Evolutionary conservation across 2,888 invertebrate genomes (phyloP), one percentile per base, ranked within the genome.

Genomic region (Napeogenes inachia): DNA sequence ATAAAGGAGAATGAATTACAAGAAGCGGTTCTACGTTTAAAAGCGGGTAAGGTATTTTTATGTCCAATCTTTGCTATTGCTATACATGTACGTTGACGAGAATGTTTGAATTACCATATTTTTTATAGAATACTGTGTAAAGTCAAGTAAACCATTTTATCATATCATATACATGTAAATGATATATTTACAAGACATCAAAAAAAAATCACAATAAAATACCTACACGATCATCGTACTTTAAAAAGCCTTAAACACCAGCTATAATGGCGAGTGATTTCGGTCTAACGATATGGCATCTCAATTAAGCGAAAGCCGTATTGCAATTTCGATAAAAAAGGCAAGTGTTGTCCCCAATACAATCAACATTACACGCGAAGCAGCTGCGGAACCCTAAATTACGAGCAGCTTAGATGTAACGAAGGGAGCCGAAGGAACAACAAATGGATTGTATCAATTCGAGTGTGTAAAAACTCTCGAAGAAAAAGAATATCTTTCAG

Each of bases 371-470:
- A 88, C 81, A 77, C 78, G 80, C 75, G 82, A 73, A 79, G 78
- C 89, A 89, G 89, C 87, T 89, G 89, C 73, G 81, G 81, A 80
- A 77, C 83, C 83, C 86, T 86, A 85, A 87, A 85, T 85, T 87
- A 87, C 84, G 81, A 75, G 75, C 70, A 83, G 80, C 80, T 85
- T 82, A 78, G 78, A 76, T 75, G 77, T 74, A 79, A 77, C 80
- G 80, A 82, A 85, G 87, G 88, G 85, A 80, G 80, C 70, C 72
- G 61, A 45, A 60, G 57, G 58, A 35, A 65, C 56, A 50, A 45
- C 45, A 53, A 56, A 57, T 53, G 33, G 57, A 30, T 50, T 47
- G 57, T 60, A 63, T 63, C 57, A 55, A 60, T 60, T 47, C 32
- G 42, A 13, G 56, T 32, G 45, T 54, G 30, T n/a, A 50, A 35